Conservation (phyloP, 2,113 vertebrate genomes). For the Leptocoma aspasia region DNA sequence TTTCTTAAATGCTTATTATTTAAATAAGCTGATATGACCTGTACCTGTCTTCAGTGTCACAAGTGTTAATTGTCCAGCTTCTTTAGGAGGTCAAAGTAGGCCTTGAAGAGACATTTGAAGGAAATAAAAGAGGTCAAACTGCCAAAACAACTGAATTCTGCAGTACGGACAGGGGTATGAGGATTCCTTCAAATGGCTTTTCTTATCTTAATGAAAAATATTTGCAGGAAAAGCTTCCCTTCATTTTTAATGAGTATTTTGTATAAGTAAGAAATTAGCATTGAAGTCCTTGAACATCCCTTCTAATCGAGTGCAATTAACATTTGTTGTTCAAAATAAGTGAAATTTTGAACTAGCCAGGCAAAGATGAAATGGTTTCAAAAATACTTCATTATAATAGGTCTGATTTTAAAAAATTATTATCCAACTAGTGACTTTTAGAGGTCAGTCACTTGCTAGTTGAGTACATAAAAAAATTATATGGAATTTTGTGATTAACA, state of each 20-base stretch:
- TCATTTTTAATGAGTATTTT: not conserved
- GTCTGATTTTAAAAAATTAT: slow-evolving; percentile 70
- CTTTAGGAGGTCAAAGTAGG: not conserved
- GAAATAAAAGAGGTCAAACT: not conserved
- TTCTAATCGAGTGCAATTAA: not conserved
- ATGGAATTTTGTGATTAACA: slow-evolving; percentile 67
- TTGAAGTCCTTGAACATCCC: not conserved
- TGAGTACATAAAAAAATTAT: slow-evolving; percentile 69
- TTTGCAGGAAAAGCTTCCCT: not conserved
- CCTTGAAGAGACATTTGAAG: not conserved
- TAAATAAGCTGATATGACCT: not conserved
- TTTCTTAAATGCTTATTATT: not conserved
- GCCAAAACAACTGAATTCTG: not conserved
- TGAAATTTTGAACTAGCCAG: not conserved
- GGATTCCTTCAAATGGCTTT: not conserved
- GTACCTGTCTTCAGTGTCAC: not conserved
- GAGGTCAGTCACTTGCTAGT: slow-evolving; percentile 65
- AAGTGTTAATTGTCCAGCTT: not conserved
- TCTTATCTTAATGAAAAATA: not conserved
- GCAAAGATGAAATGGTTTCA: slow-evolving; percentile 52
- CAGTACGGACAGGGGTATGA: not conserved
- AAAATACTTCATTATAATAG: slow-evolving; percentile 62
- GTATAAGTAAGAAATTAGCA: not conserved
- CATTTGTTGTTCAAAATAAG: slow-evolving; percentile 52
- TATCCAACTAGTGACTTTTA: slow-evolving; percentile 61